Percentiles rank a stretch among this genome's conserved stretches.
These are phyloP conservation scores for Drosophila nasuta DNA, from an alignment of 1,140 invertebrate genomes.

Conservation along the genomic window DNA sequence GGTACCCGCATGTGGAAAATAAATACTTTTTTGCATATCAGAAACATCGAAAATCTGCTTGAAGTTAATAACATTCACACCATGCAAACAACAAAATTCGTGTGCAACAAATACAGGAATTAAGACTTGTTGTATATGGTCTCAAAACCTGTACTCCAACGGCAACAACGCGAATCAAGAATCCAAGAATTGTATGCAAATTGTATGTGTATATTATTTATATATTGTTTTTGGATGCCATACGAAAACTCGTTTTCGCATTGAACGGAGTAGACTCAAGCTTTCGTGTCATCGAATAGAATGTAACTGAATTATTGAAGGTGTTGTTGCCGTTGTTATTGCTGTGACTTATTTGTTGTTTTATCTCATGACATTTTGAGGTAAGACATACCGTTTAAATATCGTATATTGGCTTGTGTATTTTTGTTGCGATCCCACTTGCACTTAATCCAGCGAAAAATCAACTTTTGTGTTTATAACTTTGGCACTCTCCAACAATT, in stretches of 20 bases:
- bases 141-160: constrained; percentile 36
- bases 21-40: constrained; percentile 50
- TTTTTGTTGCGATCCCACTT: constrained; percentile 31
- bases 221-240: constrained; percentile 28
- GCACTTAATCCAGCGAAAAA: constrained; percentile 40
- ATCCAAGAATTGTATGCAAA: constrained; percentile 72
- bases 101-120: constrained; percentile 29
- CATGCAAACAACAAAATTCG: constrained; percentile 26
- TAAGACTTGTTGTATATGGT: constrained; percentile 24
- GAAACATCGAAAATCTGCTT: constrained; percentile 39
- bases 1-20: neutral
- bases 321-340: constrained; percentile 44
- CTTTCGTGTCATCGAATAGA: constrained; percentile 35
- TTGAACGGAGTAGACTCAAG: constrained; percentile 11
- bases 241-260: constrained; percentile 60
- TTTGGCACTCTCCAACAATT: constrained; percentile 25
- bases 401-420: constrained; percentile 29
- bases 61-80: constrained; percentile 23
- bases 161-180: constrained; percentile 23
- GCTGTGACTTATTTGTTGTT: constrained; percentile 25
- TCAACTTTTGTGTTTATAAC: constrained; percentile 13
- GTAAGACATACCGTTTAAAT: constrained; percentile 66
- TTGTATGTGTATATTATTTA: constrained; percentile 21
- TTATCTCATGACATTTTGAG: constrained; percentile 34
- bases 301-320: constrained; percentile 23